phyloP scores from a whole-genome alignment of 1,140 invertebrate genomes.

The Mycetomoellerius zeteki region DNA sequence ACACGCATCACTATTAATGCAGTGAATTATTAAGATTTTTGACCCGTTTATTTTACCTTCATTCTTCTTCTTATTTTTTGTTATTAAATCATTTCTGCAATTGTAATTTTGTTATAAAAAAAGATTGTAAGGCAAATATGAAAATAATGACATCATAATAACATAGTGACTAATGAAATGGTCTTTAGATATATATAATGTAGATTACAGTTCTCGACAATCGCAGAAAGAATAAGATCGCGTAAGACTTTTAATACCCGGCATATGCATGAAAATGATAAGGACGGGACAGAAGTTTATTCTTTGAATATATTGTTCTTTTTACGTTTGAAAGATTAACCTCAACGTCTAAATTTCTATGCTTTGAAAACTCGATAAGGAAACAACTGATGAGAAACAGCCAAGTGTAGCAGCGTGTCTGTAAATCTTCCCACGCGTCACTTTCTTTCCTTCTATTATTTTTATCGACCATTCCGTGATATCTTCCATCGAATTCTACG shows the following conservation, averaged over 20 bases:
- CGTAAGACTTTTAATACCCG: too few relatives aligned
- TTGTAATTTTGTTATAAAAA: neutral
- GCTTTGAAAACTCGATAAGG: neutral
- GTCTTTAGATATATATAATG: neutral
- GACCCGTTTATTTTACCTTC: neutral
- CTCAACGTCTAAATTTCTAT: neutral
- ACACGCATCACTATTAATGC: neutral
- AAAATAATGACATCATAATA: neutral
- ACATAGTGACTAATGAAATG: neutral
- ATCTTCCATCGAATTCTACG: conserved; percentile 21
- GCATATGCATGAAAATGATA: neutral
- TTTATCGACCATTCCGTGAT: neutral
- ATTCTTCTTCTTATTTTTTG: neutral
- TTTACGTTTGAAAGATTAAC: neutral
- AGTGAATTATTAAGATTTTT: neutral
- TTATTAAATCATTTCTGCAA: neutral
- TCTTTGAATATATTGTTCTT: neutral
- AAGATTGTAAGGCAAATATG: neutral
- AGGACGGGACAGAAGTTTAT: neutral
- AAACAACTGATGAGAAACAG: neutral
- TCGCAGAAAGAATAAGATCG: neutral
- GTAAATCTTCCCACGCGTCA: neutral
- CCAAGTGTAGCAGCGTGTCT: neutral
- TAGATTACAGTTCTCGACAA: neutral
- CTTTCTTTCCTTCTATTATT: conserved; percentile 15